Conservation (phyloP, 2,888 invertebrate species). For the Agrochola macilenta region DNA sequence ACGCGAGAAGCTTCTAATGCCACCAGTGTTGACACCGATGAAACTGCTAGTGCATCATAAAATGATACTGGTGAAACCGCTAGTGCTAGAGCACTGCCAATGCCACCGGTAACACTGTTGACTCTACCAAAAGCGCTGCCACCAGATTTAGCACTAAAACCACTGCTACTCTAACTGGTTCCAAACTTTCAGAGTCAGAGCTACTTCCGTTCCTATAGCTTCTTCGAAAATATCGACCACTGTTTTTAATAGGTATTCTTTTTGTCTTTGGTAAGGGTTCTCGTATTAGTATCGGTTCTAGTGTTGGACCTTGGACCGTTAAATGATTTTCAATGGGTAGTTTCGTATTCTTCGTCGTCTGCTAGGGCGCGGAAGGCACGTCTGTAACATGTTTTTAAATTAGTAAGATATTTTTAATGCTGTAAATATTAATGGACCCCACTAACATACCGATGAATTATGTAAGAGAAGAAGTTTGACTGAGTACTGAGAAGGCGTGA, state of each 20-base stretch:
- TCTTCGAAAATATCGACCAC: not conserved
- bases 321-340: not conserved
- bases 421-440: too few species aligned
- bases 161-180: not conserved
- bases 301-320: not conserved
- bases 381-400: constrained; percentile 29
- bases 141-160: not conserved
- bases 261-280: not conserved
- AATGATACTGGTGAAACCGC: not conserved
- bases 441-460: not conserved
- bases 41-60: not conserved
- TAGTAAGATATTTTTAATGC: not conserved
- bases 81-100: not conserved
- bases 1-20: not conserved
- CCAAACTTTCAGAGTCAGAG: not conserved
- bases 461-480: not conserved
- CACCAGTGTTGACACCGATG: not conserved
- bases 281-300: not conserved
- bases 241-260: not conserved
- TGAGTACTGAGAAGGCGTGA: not conserved
- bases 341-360: constrained; percentile 23
- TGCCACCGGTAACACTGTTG: not conserved
- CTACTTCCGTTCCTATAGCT: not conserved
- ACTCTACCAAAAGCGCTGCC: not conserved
- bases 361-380: not conserved